A percentile compares a stretch with the other conserved stretches of the same genome.
Conservation (phyloP, 2,888 invertebrate species). For the Vesta saturnalis region DNA sequence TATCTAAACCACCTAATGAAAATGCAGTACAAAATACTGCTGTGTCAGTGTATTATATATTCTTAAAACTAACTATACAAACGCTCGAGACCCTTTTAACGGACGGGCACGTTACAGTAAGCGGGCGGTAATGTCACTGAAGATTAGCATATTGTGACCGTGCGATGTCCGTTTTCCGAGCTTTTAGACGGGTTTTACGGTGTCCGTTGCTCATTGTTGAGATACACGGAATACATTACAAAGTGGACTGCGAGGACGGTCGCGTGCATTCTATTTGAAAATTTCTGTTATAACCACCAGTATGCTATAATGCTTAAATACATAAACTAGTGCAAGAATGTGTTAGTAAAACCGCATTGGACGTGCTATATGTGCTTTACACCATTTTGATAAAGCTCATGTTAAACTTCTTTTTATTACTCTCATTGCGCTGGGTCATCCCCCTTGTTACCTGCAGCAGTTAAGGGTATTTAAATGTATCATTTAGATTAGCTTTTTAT, state of each 20-base stretch:
- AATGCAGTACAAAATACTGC: slow-evolving; percentile 34
- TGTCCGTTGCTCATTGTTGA: slow-evolving; percentile 37
- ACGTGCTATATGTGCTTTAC: neutral
- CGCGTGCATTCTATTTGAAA: slow-evolving; percentile 35
- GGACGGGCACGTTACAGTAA: slow-evolving; percentile 36
- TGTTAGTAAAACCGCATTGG: neutral
- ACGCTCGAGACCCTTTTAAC: slow-evolving; percentile 35
- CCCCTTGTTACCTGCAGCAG: neutral
- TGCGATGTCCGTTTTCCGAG: slow-evolving; percentile 39
- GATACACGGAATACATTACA: slow-evolving; percentile 35
- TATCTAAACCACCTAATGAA: slow-evolving; percentile 29
- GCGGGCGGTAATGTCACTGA: slow-evolving; percentile 38
- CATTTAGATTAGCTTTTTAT: neutral
- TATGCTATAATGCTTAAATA: slow-evolving; percentile 1
- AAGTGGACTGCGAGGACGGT: slow-evolving; percentile 20
- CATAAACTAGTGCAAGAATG: slow-evolving; percentile 9
- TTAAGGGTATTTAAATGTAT: neutral
- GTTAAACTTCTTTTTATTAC: neutral
- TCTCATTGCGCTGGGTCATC: too few species aligned
- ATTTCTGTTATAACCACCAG: slow-evolving; percentile 20
- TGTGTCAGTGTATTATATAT: slow-evolving; percentile 36
- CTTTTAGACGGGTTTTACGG: slow-evolving; percentile 40
- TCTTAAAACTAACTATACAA: slow-evolving; percentile 34
- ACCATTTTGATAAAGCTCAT: neutral
- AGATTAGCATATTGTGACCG: slow-evolving; percentile 41